Base-by-base conservation (phyloP, 2,113 vertebrate species). In the Isichthys henryi region DNA sequence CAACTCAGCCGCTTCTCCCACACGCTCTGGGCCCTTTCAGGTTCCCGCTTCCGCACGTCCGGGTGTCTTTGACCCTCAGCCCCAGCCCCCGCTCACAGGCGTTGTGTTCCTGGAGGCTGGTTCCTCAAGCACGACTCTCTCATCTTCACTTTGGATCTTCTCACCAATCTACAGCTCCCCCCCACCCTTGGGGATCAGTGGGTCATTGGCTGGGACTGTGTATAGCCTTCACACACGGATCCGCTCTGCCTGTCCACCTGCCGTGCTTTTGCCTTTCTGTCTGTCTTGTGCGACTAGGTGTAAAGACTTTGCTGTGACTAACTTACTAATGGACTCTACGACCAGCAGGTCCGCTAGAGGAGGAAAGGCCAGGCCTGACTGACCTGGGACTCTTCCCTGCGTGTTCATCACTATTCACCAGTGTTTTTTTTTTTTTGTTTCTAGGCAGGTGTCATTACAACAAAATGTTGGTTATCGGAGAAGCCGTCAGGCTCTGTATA, bases 301-400 rank as follows among this genome's bases (percentile, higher is more conserved):
- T 91, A 91, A 92, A 93, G 90, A 35, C 43, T 53, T 90, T 53
- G 86, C 77, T 88, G 92, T 88, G 56, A 95, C 94, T 96, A 95
- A 95, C 94, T 91, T 89, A 88, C 91, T 93, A 91, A 93, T 91
- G 43, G 46, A 89, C 88, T 92, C 31, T 89, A 77, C 88, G 83
- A 91, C 90, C 93, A 91, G 93, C 92, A 74, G 85, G 88, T 92
- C 94, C 90, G 94, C 91, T 90, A 35, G 62, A 91, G 89, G 90
- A 95, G 94, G 83, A 92, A 86, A 56, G 89, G 84, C 87, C 84
- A 52, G 86, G 90, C 89, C 58, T 58, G 74, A 49, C 80, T 48
- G 27, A 10, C 27, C 50, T 56, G 11, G 11, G 50, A 82, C n/a
- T 88, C 27, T 39, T 13, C n/a, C 46, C 43, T n/a, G 74, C 19